Evolutionary conservation across 2,113 vertebrate genomes (phyloP).

Genomic region (Microtus richardsoni): DNA sequence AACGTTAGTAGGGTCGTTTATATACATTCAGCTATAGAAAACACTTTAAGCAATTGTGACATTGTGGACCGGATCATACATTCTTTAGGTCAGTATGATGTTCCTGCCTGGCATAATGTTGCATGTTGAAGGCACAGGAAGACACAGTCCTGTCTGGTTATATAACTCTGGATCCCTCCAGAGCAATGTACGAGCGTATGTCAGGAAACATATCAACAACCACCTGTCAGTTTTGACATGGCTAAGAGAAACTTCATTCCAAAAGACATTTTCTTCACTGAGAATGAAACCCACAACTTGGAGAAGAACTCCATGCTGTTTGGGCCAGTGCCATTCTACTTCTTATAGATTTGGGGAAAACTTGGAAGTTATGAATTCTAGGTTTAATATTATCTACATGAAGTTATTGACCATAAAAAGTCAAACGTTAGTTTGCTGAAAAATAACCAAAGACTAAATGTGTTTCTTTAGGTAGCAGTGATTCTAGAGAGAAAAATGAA

Average conservation of each 20-base stretch:
- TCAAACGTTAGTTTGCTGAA: neutral
- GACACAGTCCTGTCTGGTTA: neutral
- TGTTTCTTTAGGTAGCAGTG: neutral
- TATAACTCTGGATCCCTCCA: neutral
- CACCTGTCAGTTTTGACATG: neutral
- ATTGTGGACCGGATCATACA: neutral
- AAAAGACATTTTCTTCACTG: neutral
- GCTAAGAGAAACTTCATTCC: neutral
- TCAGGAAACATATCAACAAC: neutral
- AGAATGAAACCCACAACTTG: neutral
- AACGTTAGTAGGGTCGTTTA: neutral
- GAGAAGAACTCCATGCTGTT: neutral
- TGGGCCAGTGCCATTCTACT: neutral
- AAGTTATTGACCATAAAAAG: neutral
- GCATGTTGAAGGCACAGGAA: neutral
- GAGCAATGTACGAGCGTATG: neutral
- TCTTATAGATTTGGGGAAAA: neutral
- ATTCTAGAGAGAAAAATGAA: neutral
- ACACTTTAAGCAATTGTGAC: neutral
- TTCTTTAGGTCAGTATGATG: neutral
- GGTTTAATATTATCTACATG: neutral
- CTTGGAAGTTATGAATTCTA: neutral
- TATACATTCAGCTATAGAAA: neutral
- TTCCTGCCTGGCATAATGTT: neutral
- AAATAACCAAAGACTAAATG: conserved; percentile 1